These are phyloP conservation scores for Eupithecia inturbata DNA, from an alignment of 2,888 invertebrate species.

Conservation along the genomic window DNA sequence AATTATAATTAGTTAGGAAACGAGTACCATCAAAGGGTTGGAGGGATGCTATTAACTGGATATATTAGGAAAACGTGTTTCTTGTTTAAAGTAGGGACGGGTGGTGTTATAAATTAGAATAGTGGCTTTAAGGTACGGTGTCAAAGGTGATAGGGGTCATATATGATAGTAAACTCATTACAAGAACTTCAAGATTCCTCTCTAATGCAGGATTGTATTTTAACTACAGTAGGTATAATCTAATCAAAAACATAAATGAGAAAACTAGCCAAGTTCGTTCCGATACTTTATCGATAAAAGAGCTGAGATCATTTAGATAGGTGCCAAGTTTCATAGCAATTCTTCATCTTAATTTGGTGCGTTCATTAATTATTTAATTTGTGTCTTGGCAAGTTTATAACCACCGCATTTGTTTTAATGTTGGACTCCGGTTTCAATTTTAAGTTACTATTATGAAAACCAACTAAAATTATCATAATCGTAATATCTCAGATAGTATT, in stretches of 20 bases:
- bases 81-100: slow-evolving; percentile 43
- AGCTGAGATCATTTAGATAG: too few relatives aligned
- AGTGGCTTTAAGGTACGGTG: slow-evolving; percentile 34
- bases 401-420: too few relatives aligned
- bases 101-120: slow-evolving; percentile 42
- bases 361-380: too few relatives aligned
- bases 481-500: neutral
- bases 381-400: too few relatives aligned
- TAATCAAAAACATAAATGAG: too few relatives aligned
- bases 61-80: slow-evolving; percentile 64
- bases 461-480: too few relatives aligned
- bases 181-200: neutral
- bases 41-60: slow-evolving; percentile 60
- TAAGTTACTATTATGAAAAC: neutral
- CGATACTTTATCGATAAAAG: too few relatives aligned
- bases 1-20: slow-evolving; percentile 65
- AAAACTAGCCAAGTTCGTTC: too few relatives aligned
- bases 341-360: too few relatives aligned
- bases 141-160: slow-evolving; percentile 9
- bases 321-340: too few relatives aligned
- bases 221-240: too few relatives aligned
- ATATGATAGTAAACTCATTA: slow-evolving; percentile 34
- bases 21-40: slow-evolving; percentile 53
- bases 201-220: too few relatives aligned
- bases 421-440: neutral